These are phyloP conservation scores for Hylaeus volcanicus DNA, from an alignment of 1,140 invertebrate species.

Conservation along the genomic window DNA sequence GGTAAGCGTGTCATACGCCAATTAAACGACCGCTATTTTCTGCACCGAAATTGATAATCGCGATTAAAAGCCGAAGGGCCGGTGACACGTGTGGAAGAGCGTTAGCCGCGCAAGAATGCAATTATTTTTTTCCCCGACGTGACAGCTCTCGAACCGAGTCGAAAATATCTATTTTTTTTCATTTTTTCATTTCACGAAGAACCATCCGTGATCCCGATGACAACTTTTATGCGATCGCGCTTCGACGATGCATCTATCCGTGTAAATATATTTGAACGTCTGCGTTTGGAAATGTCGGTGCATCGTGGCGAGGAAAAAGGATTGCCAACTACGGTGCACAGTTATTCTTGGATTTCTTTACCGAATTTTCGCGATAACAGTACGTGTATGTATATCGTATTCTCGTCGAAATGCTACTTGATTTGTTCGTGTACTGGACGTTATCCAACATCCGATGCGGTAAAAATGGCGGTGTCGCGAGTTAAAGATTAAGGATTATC, in stretches of 20 bases:
- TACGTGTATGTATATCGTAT: no score
- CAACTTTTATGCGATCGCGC: constrained; percentile 40
- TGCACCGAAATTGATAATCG: constrained; percentile 68
- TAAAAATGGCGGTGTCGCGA: no score
- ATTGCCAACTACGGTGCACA: no score
- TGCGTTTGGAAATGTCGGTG: neutral
- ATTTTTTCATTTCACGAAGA: neutral
- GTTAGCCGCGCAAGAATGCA: constrained; percentile 52
- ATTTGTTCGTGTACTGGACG: no score
- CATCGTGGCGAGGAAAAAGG: no score
- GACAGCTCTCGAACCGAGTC: constrained; percentile 44
- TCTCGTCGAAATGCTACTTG: no score
- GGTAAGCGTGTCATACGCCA: constrained; percentile 73
- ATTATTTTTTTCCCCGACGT: constrained; percentile 53
- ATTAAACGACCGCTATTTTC: constrained; percentile 69
- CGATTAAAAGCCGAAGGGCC: constrained; percentile 66
- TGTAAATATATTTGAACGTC: constrained; percentile 15
- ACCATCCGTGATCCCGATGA: constrained; percentile 38
- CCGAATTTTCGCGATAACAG: no score
- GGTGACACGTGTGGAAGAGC: constrained; percentile 58
- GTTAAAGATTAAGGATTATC: no score
- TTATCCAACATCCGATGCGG: no score
- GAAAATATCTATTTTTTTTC: constrained; percentile 44
- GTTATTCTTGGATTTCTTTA: no score
- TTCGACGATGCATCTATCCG: neutral